Evolutionary conservation across 2,797 vertebrate genomes (phyloP).

Genomic region (Hydrolagus colliei): DNA sequence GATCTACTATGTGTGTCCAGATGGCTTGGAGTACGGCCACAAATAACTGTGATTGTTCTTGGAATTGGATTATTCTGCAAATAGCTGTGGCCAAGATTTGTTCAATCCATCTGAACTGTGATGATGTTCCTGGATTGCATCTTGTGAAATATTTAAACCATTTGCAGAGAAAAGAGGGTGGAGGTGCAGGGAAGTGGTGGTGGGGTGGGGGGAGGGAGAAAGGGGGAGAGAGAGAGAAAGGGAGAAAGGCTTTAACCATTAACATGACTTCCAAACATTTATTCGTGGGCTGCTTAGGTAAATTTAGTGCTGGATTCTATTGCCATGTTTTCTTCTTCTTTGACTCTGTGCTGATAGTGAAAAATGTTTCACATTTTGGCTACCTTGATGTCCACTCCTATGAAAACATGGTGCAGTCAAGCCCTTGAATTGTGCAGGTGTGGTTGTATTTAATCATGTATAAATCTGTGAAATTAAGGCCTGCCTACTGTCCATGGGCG

Average conservation of each 20-base stretch:
- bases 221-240: too few species aligned
- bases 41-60: constrained; percentile 20
- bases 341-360: background rate
- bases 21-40: constrained; percentile 24
- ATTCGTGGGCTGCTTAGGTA: background rate
- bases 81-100: constrained; percentile 26
- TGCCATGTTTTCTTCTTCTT: background rate
- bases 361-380: background rate
- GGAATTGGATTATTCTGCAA: constrained; percentile 24
- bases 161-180: background rate
- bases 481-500: constrained; percentile 22
- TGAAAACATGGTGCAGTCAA: background rate
- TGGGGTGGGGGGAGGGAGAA: too few species aligned
- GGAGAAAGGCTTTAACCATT: too few species aligned
- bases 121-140: constrained; percentile 10
- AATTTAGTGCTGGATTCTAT: background rate
- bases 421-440: constrained; percentile 15
- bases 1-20: constrained; percentile 2
- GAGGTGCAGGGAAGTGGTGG: too few species aligned
- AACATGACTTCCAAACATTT: background rate
- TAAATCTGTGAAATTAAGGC: constrained; percentile 29
- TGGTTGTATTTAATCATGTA: constrained; percentile 28
- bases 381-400: background rate
- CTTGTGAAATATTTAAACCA: background rate
- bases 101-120: constrained; percentile 20